These are phyloP conservation scores for Tromatobia lineatoria DNA, from an alignment of 2,888 invertebrate species.

Conservation along the genomic window DNA sequence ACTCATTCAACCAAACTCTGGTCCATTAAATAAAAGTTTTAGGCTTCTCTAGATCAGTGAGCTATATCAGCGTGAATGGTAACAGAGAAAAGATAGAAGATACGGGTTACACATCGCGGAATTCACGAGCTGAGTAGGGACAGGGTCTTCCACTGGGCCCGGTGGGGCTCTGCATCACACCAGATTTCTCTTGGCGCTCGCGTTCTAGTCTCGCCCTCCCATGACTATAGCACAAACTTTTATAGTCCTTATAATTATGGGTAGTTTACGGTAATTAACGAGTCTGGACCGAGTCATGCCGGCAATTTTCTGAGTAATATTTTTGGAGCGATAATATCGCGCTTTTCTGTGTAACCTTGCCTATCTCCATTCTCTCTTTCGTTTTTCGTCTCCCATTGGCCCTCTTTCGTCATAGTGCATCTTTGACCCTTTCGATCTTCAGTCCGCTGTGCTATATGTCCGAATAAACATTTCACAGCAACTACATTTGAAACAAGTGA, in stretches of 20 bases:
- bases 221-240: conserved; percentile 86
- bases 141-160: conserved; percentile 77
- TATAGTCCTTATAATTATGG: conserved; percentile 85
- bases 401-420: conserved; percentile 46
- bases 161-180: conserved; percentile 83
- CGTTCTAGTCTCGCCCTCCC: conserved; percentile 80
- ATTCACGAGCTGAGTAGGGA: conserved; percentile 75
- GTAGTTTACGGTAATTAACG: conserved; percentile 85
- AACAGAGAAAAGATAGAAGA: conserved; percentile 65
- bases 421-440: conserved; percentile 26
- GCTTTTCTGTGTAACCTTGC: conserved; percentile 75
- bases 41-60: conserved; percentile 42
- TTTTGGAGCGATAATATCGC: conserved; percentile 84
- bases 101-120: conserved; percentile 79
- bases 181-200: conserved; percentile 67
- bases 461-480: not conserved
- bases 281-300: conserved; percentile 84
- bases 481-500: not conserved
- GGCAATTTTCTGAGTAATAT: conserved; percentile 85
- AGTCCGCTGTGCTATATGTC: not conserved
- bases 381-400: conserved; percentile 48
- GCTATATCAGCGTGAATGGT: conserved; percentile 24
- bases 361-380: conserved; percentile 46
- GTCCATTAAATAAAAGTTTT: conserved; percentile 39
- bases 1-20: conserved; percentile 16